Percentiles rank a stretch among this genome's conserved stretches.
Evolutionary conservation across 23 tunicate genomes (phyloP).

Genomic region (Trididemnum clinides): DNA sequence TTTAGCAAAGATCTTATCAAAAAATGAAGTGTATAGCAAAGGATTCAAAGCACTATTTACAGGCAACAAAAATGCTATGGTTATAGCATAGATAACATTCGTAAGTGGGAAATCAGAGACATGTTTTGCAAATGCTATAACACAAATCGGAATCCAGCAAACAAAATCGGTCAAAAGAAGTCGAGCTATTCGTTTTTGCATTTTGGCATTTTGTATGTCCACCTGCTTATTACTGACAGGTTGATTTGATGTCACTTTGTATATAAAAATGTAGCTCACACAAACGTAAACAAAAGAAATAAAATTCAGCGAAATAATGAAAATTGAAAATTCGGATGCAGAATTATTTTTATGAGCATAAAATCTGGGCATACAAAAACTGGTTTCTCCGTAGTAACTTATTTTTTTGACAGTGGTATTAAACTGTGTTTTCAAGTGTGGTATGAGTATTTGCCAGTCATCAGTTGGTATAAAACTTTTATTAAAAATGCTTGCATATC

Average conservation of each 20-base stretch:
- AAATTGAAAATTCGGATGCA: neutral
- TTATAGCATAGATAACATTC: neutral
- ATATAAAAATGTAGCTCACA: neutral
- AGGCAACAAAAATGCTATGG: conserved; percentile 23
- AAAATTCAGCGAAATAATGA: neutral
- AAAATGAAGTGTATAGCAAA: conserved; percentile 8
- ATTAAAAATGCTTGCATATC: neutral
- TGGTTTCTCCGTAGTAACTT: conserved; percentile 1
- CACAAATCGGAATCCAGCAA: conserved; percentile 41
- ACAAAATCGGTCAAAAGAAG: conserved; percentile 21
- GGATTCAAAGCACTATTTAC: conserved; percentile 40
- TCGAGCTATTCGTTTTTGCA: conserved; percentile 17
- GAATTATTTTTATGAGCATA: neutral
- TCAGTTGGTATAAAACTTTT: neutral
- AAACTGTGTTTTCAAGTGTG: neutral
- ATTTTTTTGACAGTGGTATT: neutral
- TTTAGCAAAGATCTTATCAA: neutral
- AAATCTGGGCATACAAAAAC: neutral
- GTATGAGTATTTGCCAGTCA: neutral
- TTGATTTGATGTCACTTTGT: neutral
- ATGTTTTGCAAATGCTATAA: neutral
- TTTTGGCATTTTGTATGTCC: neutral
- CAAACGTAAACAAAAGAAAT: conserved; percentile 11
- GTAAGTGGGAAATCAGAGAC: neutral
- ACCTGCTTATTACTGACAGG: neutral